phyloP scores from a whole-genome alignment of 92 coral and sea anemone species.

The Paragorgia papillata region DNA sequence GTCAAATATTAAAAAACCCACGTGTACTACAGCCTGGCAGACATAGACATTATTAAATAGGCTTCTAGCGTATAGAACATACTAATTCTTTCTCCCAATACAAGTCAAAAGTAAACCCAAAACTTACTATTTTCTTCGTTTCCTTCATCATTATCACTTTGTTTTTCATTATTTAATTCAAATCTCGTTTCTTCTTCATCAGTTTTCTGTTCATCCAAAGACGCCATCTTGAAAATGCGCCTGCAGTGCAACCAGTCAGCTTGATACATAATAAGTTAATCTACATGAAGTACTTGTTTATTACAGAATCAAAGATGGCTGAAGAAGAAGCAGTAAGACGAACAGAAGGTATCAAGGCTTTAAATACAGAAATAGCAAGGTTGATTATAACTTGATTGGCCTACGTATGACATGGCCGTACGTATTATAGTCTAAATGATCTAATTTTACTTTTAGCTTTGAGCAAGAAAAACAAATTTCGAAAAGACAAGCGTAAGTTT shows the following conservation, averaged over 20 bases:
- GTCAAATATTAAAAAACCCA: too few relatives aligned
- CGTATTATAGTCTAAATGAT: too few relatives aligned
- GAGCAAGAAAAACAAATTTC: constrained; percentile 73
- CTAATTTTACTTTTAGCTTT: constrained; percentile 21
- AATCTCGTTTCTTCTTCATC: constrained; percentile 1
- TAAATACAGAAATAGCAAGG: not conserved
- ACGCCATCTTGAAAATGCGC: constrained; percentile 1
- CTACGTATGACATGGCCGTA: too few relatives aligned
- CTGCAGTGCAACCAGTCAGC: not conserved
- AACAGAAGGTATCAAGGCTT: constrained; percentile 8
- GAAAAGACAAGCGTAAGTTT: constrained; percentile 93
- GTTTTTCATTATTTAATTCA: not conserved
- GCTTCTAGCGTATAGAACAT: too few relatives aligned
- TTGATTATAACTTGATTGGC: too few relatives aligned
- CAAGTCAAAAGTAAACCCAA: too few relatives aligned
- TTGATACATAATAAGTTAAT: not conserved
- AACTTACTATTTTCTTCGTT: not conserved
- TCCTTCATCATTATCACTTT: not conserved
- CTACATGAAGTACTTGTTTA: too few relatives aligned
- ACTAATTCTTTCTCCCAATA: too few relatives aligned
- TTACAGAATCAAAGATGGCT: constrained; percentile 45
- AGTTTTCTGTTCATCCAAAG: not conserved
- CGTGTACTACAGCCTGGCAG: too few relatives aligned
- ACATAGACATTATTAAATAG: too few relatives aligned
- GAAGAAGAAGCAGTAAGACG: constrained; percentile 37